These are phyloP conservation scores for Gymnoscopelus microlampas DNA, from an alignment of 2,797 vertebrate species.

Conservation along the genomic window DNA sequence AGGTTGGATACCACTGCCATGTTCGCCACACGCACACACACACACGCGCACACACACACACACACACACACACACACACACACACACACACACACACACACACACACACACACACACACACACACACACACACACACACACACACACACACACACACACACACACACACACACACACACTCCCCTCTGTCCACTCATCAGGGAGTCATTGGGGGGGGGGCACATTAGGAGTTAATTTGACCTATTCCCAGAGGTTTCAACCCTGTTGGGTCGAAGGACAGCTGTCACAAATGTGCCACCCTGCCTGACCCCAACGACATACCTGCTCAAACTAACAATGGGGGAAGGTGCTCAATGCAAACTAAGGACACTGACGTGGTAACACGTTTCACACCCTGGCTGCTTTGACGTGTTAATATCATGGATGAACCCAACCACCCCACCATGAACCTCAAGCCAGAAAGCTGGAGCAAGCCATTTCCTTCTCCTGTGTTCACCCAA, in stretches of 20 bases:
- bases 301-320: conserved; percentile 13
- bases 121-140: background rate
- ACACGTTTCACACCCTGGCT: too few relatives aligned
- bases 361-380: too few relatives aligned
- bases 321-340: background rate
- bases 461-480: too few relatives aligned
- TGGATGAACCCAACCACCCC: too few relatives aligned
- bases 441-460: too few relatives aligned
- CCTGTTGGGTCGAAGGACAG: conserved; percentile 41
- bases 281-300: conserved; percentile 56
- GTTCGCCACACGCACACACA: too few relatives aligned
- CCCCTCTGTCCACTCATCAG: background rate
- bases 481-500: too few relatives aligned
- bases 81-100: background rate
- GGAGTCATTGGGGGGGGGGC: conserved; percentile 6
- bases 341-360: conserved; percentile 18
- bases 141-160: background rate
- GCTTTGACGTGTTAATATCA: too few relatives aligned
- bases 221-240: conserved; percentile 34
- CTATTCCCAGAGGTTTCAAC: conserved; percentile 36
- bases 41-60: background rate
- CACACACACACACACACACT: background rate
- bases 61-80: background rate
- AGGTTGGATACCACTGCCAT: too few relatives aligned
- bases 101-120: background rate